Base-by-base conservation (phyloP, 2,888 invertebrate species). In the Timema podura region DNA sequence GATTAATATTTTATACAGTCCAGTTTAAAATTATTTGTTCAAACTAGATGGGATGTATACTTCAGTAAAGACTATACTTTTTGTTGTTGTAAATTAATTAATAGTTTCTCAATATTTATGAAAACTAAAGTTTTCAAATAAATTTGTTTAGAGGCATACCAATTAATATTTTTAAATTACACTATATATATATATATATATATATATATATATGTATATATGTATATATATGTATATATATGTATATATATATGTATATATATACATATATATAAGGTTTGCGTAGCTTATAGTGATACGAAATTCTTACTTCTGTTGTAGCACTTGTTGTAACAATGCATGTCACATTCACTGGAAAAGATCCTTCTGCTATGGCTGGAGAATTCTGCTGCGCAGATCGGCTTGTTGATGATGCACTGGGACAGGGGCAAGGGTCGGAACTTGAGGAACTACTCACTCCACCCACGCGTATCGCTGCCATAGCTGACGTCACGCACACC, bases 131-230 rank as follows among this genome's bases (percentile, higher is more conserved):
- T 30, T 30, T 2, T 30, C 30, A 30, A 30, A 30, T 30, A 1
- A 30, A 30, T 30, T 30, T 1, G 30, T 30, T 30, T 30, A 30
- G 30, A 30, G 30, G 30, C 30, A 30, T 30, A 30, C 30, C 30
- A 30, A 30, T 30, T 30, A 30, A 30, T 59, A 9, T 59, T n/a
- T 30, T 2, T 30, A 30, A 30, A 30, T 30, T 30, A 30, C 30
- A 30, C 30, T 30, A 2, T 30, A 2, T 64, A 47, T 66, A n/a
- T 67, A 67, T 49, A 47, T 67, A 68, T 64, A 48, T 68, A 68
- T 68, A 70, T 71, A 67, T 71, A 64, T 64, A 70, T 70, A 57
- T 71, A 48, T 81, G 44, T 66, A 54, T 66, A 69, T 70, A 67
- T 70, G 61, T 71, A 57, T 70, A 48, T 71, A 61, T 65, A 61